Evolutionary conservation across 2,888 invertebrate species (phyloP).

Genomic region (Torymus texanus): DNA sequence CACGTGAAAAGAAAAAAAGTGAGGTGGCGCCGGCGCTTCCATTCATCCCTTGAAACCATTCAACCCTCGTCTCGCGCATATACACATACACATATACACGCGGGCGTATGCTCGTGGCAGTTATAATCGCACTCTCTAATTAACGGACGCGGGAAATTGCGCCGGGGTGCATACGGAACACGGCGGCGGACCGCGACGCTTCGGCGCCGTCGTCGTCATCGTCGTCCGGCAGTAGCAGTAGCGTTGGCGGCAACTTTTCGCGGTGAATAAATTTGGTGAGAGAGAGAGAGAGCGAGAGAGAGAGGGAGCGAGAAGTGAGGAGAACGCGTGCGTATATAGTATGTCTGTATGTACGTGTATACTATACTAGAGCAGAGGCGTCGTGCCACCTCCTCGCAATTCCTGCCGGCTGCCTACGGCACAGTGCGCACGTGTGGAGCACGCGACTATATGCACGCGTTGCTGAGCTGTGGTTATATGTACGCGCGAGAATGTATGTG

Average conservation of each 20-base stretch:
- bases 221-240: neutral
- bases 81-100: too few relatives aligned
- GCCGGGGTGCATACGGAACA: conserved; percentile 7
- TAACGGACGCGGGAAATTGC: conserved; percentile 26
- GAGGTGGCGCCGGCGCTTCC: neutral
- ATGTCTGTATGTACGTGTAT: too few relatives aligned
- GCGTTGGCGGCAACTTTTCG: neutral
- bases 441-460: conserved; percentile 12
- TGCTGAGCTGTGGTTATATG: neutral
- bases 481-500: too few relatives aligned
- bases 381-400: conserved; percentile 20
- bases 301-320: too few relatives aligned
- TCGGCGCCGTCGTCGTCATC: neutral
- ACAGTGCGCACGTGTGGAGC: conserved; percentile 30
- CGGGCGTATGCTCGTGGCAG: neutral
- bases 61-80: neutral
- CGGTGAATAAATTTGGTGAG: conserved; percentile 6
- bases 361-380: too few relatives aligned
- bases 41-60: conserved; percentile 15
- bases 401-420: conserved; percentile 19
- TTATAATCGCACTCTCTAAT: conserved; percentile 44
- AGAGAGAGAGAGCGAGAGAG: too few relatives aligned
- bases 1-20: neutral
- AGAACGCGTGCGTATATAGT: too few relatives aligned
- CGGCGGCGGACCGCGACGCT: neutral